A percentile compares a stretch with the other conserved stretches of the same genome.
Evolutionary conservation across 2,113 vertebrate species (phyloP).

Genomic region (Toxotes chatareus): DNA sequence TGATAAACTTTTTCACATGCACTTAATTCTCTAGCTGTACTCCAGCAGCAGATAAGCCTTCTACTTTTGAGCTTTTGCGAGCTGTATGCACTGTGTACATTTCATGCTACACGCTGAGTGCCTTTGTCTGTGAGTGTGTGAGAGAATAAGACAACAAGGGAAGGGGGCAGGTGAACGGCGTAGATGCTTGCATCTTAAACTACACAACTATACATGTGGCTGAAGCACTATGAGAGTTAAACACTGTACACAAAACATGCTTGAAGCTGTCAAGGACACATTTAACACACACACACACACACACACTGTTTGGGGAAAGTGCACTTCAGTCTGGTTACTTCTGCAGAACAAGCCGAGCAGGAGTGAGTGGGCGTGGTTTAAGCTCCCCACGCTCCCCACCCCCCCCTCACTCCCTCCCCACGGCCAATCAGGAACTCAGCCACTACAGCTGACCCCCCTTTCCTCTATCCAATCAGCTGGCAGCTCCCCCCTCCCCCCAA

Average conservation of each 20-base stretch:
- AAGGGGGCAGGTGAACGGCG: slow-evolving; percentile 7
- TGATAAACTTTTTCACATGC: slow-evolving; percentile 74
- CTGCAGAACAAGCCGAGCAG: slow-evolving; percentile 73
- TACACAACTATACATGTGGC: background rate
- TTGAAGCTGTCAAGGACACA: slow-evolving; percentile 22
- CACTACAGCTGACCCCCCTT: slow-evolving; percentile 62
- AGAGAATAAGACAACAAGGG: background rate
- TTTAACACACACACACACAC: slow-evolving; percentile 16
- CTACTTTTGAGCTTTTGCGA: slow-evolving; percentile 19
- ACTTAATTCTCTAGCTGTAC: slow-evolving; percentile 54
- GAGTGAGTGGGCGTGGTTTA: slow-evolving; percentile 70
- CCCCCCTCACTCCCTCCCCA: slow-evolving; percentile 23
- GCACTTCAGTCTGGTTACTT: slow-evolving; percentile 34
- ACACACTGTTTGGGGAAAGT: slow-evolving; percentile 27
- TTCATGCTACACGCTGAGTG: slow-evolving; percentile 18
- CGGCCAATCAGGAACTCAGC: slow-evolving; percentile 72
- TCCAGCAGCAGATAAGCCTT: slow-evolving; percentile 50
- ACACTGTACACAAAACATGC: slow-evolving; percentile 26
- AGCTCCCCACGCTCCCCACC: background rate
- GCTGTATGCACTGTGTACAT: background rate
- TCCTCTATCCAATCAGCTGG: slow-evolving; percentile 60
- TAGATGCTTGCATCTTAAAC: slow-evolving; percentile 54
- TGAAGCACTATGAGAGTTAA: background rate
- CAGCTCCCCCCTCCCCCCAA: slow-evolving; percentile 1
- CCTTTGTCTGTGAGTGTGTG: background rate